Conservation (phyloP, 1,140 invertebrate species). For the Magallana gigas region DNA sequence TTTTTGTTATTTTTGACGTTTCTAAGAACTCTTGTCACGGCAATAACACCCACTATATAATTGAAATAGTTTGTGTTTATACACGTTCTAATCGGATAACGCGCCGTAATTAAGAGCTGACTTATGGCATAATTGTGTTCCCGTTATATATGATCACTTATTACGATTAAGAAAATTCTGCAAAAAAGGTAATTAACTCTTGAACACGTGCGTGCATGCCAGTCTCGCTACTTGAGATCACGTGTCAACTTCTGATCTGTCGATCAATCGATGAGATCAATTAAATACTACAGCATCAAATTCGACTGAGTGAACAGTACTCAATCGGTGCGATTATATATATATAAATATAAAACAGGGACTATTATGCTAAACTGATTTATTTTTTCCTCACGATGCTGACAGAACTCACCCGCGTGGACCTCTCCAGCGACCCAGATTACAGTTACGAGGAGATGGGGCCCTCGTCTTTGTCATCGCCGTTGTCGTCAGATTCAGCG, state of each 20-base stretch:
- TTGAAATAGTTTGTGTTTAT: neutral
- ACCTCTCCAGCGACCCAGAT: neutral
- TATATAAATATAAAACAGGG: neutral
- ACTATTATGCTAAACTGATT: neutral
- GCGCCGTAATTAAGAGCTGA: neutral
- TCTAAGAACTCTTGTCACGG: too few relatives aligned
- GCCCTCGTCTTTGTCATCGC: neutral
- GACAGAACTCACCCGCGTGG: neutral
- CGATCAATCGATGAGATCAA: neutral
- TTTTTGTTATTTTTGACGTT: too few relatives aligned
- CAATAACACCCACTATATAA: neutral
- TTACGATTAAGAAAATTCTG: neutral
- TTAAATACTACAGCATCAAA: neutral
- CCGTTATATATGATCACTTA: neutral
- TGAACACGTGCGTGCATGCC: conserved; percentile 10
- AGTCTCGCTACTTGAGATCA: neutral
- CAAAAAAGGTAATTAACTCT: neutral
- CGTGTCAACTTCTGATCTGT: neutral
- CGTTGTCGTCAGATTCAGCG: neutral
- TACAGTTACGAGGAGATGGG: neutral
- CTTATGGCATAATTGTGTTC: neutral
- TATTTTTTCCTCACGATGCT: neutral
- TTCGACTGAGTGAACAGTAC: neutral
- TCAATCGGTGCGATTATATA: neutral
- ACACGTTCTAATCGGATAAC: neutral